Evolutionary conservation across 2,888 invertebrate genomes (phyloP), one percentile per base, ranked within the genome.

Genomic region (Falcaria lacertinaria): DNA sequence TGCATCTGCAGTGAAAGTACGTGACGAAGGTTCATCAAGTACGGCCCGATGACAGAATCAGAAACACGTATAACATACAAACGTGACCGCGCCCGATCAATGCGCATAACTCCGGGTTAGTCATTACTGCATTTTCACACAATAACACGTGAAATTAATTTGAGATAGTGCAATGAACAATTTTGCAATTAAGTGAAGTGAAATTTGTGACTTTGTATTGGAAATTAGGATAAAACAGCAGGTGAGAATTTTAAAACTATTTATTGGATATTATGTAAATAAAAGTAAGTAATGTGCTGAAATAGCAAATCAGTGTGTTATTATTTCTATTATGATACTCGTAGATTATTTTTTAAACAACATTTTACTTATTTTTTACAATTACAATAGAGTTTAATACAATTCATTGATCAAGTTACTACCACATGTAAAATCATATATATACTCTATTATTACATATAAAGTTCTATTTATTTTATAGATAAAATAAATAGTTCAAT

Each of bases 1-100:
- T 14, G 15, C 17, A n/a, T 16, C 16, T 35, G 15, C 37, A 47
- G 57, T 55, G 66, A 67, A 61, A 64, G 58, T 67, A 69, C 68
- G 69, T 69, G 69, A 56, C 52, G 47, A 60, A 58, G 57, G 50
- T 50, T 44, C 45, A 34, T 33, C 45, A 41, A 39, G 43, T 36
- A 36, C 37, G 17, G 15, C 6, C 8, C 34, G 33, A 32, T 16
- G 17, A 25, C 15, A 33, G 33, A 36, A 37, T 41, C 34, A 22
- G 14, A 3, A 33, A 37, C 37, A 37, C 37, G 37, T 37, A 37
- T 22, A 22, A 11, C 22, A 22, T 22, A 37, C 37, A 52, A 43
- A 64, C 57, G 54, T 50, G 57, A 42, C 45, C 38, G 37, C 44
- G 38, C 44, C 38, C 40, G 43, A 38, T 44, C 32, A 11, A 41